Percentiles rank a stretch among this genome's conserved stretches.
Conservation (phyloP, 92 coral and sea anemone species). For the Hydrozoanthus gracilis region DNA sequence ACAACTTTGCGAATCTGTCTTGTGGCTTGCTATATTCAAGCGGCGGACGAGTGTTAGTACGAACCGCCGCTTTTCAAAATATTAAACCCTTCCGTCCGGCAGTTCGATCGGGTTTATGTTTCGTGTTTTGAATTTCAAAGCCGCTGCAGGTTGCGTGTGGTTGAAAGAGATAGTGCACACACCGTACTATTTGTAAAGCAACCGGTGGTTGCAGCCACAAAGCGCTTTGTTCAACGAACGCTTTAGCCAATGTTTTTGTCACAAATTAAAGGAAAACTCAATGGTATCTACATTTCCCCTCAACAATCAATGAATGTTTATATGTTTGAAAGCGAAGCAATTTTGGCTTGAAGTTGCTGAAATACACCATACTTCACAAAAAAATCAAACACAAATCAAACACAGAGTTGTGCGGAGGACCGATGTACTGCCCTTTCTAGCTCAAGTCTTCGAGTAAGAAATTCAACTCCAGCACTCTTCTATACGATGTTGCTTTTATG, state of each 20-base stretch:
- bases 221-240: slow-evolving; percentile 72
- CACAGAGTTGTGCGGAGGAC: not conserved
- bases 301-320: slow-evolving; percentile 42
- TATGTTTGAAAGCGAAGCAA: slow-evolving; percentile 23
- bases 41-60: not conserved
- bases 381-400: slow-evolving; percentile 23
- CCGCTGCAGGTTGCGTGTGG: slow-evolving; percentile 50
- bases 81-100: slow-evolving; percentile 13
- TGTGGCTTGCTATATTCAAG: not conserved
- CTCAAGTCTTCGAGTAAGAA: slow-evolving; percentile 25
- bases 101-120: slow-evolving; percentile 30
- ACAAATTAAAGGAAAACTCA: slow-evolving; percentile 39
- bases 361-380: not conserved
- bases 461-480: not conserved
- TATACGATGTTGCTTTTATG: not conserved
- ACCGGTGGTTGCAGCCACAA: slow-evolving; percentile 84
- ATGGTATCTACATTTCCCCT: slow-evolving; percentile 14
- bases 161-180: slow-evolving; percentile 53
- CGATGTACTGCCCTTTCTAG: not conserved
- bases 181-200: slow-evolving; percentile 55
- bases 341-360: slow-evolving; percentile 27
- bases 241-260: slow-evolving; percentile 33
- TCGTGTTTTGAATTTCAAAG: slow-evolving; percentile 34
- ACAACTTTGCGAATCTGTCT: slow-evolving; percentile 51
- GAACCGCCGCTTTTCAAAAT: not conserved